Base-by-base conservation (phyloP, 2,888 invertebrate species). In the Amiota mariae region DNA sequence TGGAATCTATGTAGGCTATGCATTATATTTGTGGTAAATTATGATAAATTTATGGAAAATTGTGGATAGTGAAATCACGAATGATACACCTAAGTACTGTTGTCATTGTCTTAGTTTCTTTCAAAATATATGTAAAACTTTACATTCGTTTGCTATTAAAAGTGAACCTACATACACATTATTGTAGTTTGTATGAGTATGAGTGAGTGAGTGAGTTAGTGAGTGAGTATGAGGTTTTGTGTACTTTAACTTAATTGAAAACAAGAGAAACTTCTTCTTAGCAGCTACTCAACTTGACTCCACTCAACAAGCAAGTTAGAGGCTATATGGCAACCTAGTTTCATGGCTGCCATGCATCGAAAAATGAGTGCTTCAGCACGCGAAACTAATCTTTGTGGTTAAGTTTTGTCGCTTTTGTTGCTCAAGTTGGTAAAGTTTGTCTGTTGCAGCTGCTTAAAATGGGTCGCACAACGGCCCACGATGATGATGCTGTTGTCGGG, bases 181-280 rank as follows among this genome's bases (percentile, higher is more conserved):
- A n/a, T n/a, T n/a, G n/a, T n/a, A 24, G 24, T 24, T 24, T 24
- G 24, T 24, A n/a, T n/a, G n/a, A n/a, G 24, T 3, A 1, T 24
- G 24, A 2, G 24, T 3, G 2, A 24, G 24, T 24, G 24, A 24
- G 24, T 24, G 24, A n/a, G n/a, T n/a, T n/a, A n/a, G n/a, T 3
- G 6, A 36, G 36, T 36, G 36, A 36, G 36, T 6, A 36, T 36
- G 36, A 36, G 36, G 36, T 36, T 36, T 2, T 54, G 54, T 54
- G 54, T 54, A 54, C 54, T 54, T 54, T 54, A 54, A 54, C 54
- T 54, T 54, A 54, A 54, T 54, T 54, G 54, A 54, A 54, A 54
- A 54, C n/a, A 54, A 54, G 54, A n/a, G 54, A 54, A 54, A 54
- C 54, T 54, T 54, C 54, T 54, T 12, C 54, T 54, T n/a, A 13